Evolutionary conservation across 2,888 invertebrate species (phyloP).

Genomic region (Brenthis daphne): DNA sequence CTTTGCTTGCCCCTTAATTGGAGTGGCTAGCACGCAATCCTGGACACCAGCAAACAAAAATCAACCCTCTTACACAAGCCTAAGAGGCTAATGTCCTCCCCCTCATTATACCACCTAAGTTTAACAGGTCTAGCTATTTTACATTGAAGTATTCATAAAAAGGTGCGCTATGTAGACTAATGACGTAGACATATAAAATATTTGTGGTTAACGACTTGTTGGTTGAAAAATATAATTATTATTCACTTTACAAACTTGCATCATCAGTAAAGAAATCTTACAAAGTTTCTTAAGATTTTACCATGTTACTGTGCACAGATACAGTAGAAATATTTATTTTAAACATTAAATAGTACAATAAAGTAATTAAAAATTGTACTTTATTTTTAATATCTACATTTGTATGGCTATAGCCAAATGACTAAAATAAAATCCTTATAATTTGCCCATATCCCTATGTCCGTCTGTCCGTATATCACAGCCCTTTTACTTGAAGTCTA

Average conservation of each 20-base stretch:
- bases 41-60: conserved; percentile 60
- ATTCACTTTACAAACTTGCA: background rate
- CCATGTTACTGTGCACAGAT: no score
- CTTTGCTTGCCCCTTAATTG: conserved; percentile 75
- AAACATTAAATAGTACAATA: no score
- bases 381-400: no score
- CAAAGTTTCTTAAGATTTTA: no score
- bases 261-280: background rate
- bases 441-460: no score
- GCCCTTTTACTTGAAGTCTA: no score
- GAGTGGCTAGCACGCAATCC: conserved; percentile 69
- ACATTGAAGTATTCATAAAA: conserved; percentile 66
- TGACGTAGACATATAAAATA: conserved; percentile 31
- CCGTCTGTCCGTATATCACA: no score
- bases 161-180: conserved; percentile 52
- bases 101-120: conserved; percentile 52
- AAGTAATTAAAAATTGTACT: no score
- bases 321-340: no score
- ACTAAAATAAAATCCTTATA: no score
- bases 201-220: conserved; percentile 17
- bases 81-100: conserved; percentile 55
- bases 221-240: conserved; percentile 9
- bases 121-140: conserved; percentile 66
- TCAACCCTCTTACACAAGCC: conserved; percentile 51
- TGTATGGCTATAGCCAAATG: no score